Conservation (phyloP, 2,113 vertebrate genomes). For the Callopanchax toddi region DNA sequence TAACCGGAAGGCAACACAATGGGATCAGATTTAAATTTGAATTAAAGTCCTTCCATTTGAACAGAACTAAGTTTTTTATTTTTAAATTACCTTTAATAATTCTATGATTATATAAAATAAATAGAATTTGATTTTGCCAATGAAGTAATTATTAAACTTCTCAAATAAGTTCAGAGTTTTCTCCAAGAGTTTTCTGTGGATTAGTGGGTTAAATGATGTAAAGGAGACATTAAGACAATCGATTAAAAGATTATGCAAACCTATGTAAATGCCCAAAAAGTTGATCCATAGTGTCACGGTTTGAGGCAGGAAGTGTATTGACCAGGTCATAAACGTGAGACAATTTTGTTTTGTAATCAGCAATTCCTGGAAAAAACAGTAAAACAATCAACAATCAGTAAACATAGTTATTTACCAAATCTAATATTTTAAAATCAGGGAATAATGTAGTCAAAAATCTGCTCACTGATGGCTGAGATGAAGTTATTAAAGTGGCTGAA, state of each 20-base stretch:
- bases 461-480: conserved; percentile 82
- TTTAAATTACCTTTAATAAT: too few relatives aligned
- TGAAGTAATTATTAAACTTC: too few relatives aligned
- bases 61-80: too few relatives aligned
- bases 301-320: conserved; percentile 80
- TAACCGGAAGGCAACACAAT: too few relatives aligned
- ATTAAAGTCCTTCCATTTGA: too few relatives aligned
- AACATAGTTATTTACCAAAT: not conserved
- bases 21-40: too few relatives aligned
- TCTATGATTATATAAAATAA: too few relatives aligned
- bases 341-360: conserved; percentile 76
- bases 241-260: conserved; percentile 68
- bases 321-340: conserved; percentile 82
- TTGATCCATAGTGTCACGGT: conserved; percentile 87
- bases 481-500: conserved; percentile 88
- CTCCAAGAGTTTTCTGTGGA: too few relatives aligned
- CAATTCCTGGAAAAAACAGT: conserved; percentile 78
- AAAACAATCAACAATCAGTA: not conserved
- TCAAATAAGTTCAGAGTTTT: too few relatives aligned
- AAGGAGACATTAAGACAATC: not conserved
- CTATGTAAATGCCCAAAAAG: conserved; percentile 91
- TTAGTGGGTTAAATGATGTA: too few relatives aligned
- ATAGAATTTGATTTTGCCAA: too few relatives aligned
- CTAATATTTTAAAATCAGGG: not conserved
- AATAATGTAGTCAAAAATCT: not conserved